Evolutionary conservation across 2,888 invertebrate genomes (phyloP).

Genomic region (Drosophila atroscutellata): DNA sequence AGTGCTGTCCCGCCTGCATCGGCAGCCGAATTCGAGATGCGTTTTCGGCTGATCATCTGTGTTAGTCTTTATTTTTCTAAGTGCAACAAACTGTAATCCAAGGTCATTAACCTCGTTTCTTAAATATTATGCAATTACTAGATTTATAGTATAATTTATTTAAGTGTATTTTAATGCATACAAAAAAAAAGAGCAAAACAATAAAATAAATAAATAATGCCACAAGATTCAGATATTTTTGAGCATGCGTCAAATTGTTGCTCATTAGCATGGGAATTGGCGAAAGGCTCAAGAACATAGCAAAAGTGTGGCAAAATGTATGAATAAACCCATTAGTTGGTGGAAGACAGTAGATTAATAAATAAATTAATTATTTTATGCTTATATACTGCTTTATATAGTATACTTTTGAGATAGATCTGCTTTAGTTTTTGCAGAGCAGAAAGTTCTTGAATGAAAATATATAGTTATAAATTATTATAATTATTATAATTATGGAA

Average conservation of each 20-base stretch:
- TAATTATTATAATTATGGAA: too few species aligned
- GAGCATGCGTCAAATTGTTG: not conserved
- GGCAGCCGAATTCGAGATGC: conserved; percentile 9
- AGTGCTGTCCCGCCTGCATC: conserved; percentile 43
- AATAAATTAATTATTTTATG: not conserved
- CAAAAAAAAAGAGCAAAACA: not conserved
- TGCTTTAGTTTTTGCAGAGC: too few species aligned
- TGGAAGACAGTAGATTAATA: not conserved
- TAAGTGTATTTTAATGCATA: too few species aligned
- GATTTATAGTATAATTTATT: too few species aligned
- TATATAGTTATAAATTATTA: not conserved
- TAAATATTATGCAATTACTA: too few species aligned
- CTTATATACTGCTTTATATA: not conserved
- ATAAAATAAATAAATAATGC: not conserved
- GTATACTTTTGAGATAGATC: not conserved
- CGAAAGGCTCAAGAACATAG: not conserved
- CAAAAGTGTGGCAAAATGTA: not conserved
- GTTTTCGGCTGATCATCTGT: conserved; percentile 16
- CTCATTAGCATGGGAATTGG: not conserved
- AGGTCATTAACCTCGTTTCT: conserved; percentile 65
- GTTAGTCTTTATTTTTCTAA: conserved; percentile 38
- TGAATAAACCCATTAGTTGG: not conserved
- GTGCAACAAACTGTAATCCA: conserved; percentile 70
- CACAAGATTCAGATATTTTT: not conserved
- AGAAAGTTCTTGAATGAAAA: too few species aligned